Base-by-base conservation (phyloP, 2,113 vertebrate genomes). In the Pomatostomus ruficeps region DNA sequence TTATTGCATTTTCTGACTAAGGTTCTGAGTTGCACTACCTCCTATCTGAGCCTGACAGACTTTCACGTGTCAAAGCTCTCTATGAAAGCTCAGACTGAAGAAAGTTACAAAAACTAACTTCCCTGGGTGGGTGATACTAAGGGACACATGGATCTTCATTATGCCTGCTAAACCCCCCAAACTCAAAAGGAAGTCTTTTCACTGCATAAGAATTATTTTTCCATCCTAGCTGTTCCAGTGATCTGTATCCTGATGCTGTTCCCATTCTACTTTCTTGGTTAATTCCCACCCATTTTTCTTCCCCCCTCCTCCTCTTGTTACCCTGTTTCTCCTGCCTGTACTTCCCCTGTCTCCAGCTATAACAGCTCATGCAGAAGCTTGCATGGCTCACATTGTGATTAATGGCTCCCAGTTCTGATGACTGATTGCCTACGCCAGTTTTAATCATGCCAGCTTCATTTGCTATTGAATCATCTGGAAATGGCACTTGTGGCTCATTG, bases 401-500 rank as follows among this genome's bases (percentile, higher is more conserved):
- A 95, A 97, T 67, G 93, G 91, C 89, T 94, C 89, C 67, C 82
- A 68, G 78, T 94, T 91, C 82, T 25, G 45, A 78, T 80, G 92
- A 95, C 92, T 77, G 94, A 98, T 95, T 79, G 92, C 94, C 73
- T 95, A 87, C 0, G 91, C 85, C 95, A 91, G 71, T 93, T 95
- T 95, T 94, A 96, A 93, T 94, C 95, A 93, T 18, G 6, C 65
- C 88, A 77, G 94, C 88, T 81, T 93, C 95, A 91, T 95, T 73
- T 90, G 91, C 93, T 97, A 84, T 45, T 31, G 85, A 97, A 96
- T 89, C 91, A 91, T 91, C 81, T 75, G 89, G 93, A 93, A 96
- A 77, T 85, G 94, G 95, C 96, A 94, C 73, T 84, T 66, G 93
- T 93, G 85, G 95, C 96, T 98, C 95, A 96, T 96, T 97, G 96